These are phyloP conservation scores for Cosmopolites sordidus DNA, from an alignment of 2,888 invertebrate species.

Conservation along the genomic window DNA sequence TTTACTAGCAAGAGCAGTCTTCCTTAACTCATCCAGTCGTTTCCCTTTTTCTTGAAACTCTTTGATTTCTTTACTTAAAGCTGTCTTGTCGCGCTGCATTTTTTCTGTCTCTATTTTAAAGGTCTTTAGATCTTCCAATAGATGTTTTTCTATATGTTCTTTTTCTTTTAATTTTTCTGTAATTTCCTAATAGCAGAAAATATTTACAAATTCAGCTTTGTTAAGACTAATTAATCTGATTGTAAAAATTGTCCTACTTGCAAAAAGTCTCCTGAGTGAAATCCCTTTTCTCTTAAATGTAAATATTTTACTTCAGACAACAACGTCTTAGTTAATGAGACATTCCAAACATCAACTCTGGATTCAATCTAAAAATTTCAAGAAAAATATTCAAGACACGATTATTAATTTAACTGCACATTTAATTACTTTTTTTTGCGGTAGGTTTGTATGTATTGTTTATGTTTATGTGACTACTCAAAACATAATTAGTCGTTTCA, in stretches of 20 bases:
- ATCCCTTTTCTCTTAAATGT: constrained; percentile 19
- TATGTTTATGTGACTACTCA: too few species aligned
- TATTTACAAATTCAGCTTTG: too few species aligned
- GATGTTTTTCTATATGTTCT: background rate
- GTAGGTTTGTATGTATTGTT: too few species aligned
- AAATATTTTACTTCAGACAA: constrained; percentile 17
- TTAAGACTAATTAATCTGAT: too few species aligned
- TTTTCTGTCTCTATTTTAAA: background rate
- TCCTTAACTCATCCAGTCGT: background rate
- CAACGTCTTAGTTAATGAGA: constrained; percentile 15
- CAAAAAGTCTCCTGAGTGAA: constrained; percentile 9
- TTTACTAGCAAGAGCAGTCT: background rate
- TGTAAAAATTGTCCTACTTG: constrained; percentile 7
- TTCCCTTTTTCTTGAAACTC: background rate
- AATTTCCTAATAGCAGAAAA: background rate
- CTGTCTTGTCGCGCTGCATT: background rate
- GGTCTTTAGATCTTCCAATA: background rate
- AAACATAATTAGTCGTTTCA: too few species aligned
- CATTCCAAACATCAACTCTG: constrained; percentile 19
- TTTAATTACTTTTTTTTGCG: too few species aligned
- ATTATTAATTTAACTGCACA: too few species aligned
- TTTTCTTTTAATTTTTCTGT: background rate
- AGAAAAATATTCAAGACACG: too few species aligned
- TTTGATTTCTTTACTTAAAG: background rate
- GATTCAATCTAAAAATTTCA: constrained; percentile 12